phyloP scores from a whole-genome alignment of 2,888 invertebrate genomes.

The Scaptomyza reducta region DNA sequence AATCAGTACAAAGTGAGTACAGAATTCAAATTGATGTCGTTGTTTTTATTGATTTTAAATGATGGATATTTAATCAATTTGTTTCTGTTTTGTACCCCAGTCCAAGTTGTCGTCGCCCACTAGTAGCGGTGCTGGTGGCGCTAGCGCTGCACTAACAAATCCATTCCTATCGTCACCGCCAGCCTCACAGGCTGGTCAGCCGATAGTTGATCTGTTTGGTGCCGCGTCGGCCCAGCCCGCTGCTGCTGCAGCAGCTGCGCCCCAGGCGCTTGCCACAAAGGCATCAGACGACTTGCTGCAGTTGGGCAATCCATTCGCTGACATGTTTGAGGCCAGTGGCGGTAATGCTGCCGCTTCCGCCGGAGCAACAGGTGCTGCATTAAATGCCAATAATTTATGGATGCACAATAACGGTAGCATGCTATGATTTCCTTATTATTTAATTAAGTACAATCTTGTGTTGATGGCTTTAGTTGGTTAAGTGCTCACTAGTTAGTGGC shows the following conservation, averaged over 20 bases:
- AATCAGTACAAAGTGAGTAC: slow-evolving; percentile 95
- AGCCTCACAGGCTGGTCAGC: slow-evolving; percentile 85
- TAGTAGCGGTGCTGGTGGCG: slow-evolving; percentile 85
- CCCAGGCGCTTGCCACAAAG: slow-evolving; percentile 84
- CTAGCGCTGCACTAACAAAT: slow-evolving; percentile 89
- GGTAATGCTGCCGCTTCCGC: slow-evolving; percentile 65
- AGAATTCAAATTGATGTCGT: not conserved
- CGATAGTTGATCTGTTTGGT: slow-evolving; percentile 93
- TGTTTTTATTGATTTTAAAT: slow-evolving; percentile 14
- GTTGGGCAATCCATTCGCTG: slow-evolving; percentile 95
- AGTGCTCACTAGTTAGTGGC: slow-evolving; percentile 34
- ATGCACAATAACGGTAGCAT: slow-evolving; percentile 85
- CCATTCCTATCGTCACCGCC: slow-evolving; percentile 92
- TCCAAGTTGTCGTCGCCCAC: slow-evolving; percentile 92
- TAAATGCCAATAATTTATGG: slow-evolving; percentile 85
- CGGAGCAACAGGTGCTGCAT: slow-evolving; percentile 77
- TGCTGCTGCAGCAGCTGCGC: slow-evolving; percentile 84
- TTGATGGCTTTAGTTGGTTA: slow-evolving; percentile 45
- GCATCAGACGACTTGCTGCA: slow-evolving; percentile 95
- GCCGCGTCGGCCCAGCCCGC: slow-evolving; percentile 82
- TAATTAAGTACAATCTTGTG: slow-evolving; percentile 37
- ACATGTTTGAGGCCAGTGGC: slow-evolving; percentile 91
- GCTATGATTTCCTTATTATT: slow-evolving; percentile 74
- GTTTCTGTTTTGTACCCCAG: slow-evolving; percentile 81
- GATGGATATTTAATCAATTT: slow-evolving; percentile 14